A percentile compares a stretch with the other conserved stretches of the same genome.
Conservation (phyloP, 2,113 vertebrate species). For the Phaetusa simplex region DNA sequence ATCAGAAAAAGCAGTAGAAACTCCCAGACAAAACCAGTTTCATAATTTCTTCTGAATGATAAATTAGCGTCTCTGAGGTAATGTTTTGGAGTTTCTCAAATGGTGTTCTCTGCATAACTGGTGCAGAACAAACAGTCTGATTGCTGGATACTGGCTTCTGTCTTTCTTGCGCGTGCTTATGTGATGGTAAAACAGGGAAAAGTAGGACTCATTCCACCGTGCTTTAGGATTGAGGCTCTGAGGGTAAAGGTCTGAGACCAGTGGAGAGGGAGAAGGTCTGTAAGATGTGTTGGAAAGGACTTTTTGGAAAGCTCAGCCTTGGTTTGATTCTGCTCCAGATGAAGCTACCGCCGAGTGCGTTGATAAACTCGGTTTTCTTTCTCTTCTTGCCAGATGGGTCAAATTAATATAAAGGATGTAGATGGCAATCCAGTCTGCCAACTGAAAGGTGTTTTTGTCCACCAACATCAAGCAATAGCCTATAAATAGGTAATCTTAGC, state of each 20-base stretch:
- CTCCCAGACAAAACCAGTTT: not conserved
- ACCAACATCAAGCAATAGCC: not conserved
- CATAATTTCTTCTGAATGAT: not conserved
- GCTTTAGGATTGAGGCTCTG: not conserved
- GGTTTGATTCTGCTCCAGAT: not conserved
- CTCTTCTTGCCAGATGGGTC: not conserved
- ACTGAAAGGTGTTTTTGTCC: not conserved
- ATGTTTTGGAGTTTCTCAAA: not conserved
- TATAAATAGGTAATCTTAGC: not conserved
- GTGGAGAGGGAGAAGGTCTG: not conserved
- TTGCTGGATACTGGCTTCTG: not conserved
- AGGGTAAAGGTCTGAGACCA: not conserved
- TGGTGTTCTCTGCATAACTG: not conserved
- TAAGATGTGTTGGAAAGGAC: not conserved
- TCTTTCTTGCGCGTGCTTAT: accelerated
- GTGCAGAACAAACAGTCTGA: not conserved
- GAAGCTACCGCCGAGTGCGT: not conserved
- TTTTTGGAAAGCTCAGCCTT: not conserved
- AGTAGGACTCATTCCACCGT: not conserved
- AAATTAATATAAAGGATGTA: not conserved
- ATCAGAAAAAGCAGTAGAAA: not conserved
- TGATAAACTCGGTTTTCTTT: not conserved
- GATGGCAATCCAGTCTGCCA: not conserved
- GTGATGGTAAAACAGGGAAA: not conserved
- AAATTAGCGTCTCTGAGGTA: not conserved